phyloP scores from a whole-genome alignment of 1,140 invertebrate genomes.

The Diuraphis noxia region DNA sequence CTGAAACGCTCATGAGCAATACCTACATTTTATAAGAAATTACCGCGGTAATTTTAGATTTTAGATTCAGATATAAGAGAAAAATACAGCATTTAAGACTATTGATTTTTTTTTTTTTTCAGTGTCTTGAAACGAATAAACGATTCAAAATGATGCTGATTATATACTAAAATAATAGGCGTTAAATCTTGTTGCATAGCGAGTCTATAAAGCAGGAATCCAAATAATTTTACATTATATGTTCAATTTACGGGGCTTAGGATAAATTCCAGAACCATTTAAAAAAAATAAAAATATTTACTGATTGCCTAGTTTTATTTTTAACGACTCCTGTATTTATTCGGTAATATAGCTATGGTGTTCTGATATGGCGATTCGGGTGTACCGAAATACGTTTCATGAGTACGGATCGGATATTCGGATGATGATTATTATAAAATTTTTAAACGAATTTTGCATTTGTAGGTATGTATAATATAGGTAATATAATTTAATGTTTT shows the following conservation, averaged over 20 bases:
- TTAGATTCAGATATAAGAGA: neutral
- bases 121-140: neutral
- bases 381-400: neutral
- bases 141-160: neutral
- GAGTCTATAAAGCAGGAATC: neutral
- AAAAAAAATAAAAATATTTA: neutral
- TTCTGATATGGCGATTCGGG: neutral
- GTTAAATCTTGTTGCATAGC: neutral
- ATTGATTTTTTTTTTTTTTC: conserved; percentile 3
- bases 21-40: neutral
- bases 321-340: neutral
- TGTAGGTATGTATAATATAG: neutral
- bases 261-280: neutral
- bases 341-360: neutral
- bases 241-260: neutral
- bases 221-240: neutral
- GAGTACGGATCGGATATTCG: neutral
- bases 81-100: neutral
- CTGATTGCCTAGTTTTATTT: neutral
- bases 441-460: neutral
- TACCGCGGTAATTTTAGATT: neutral
- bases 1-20: neutral
- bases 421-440: neutral
- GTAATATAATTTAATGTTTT: neutral
- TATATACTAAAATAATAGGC: neutral